Conservation (phyloP, 2,797 vertebrate genomes). For the Peromyscus melanophrys region DNA sequence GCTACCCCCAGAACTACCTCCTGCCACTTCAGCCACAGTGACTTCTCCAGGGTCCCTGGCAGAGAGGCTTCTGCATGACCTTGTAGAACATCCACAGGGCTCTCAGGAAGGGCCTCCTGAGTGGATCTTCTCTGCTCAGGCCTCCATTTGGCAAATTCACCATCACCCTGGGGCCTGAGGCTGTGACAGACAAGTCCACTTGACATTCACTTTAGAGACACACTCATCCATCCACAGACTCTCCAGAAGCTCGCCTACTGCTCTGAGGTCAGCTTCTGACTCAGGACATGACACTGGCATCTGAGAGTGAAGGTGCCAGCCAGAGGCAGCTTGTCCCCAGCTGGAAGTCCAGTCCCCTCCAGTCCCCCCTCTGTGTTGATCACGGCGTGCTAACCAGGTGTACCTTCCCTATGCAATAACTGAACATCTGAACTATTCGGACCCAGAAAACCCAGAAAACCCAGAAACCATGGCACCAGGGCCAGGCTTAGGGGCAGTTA, state of each 20-base stretch:
- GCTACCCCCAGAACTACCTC: not conserved
- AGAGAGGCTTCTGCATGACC: not conserved
- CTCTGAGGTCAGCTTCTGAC: accelerated
- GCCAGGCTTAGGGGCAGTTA: no score
- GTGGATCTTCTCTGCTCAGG: not conserved
- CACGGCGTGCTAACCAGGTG: accelerated
- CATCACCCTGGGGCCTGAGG: accelerated
- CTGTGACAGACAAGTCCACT: not conserved
- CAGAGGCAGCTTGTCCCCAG: not conserved
- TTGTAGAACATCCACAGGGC: not conserved
- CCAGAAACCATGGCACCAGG: accelerated
- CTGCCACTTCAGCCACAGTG: not conserved
- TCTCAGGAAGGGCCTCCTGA: not conserved
- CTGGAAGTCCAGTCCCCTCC: not conserved
- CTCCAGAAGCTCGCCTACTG: not conserved
- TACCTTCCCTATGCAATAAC: not conserved
- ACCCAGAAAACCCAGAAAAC: not conserved
- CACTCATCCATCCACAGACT: accelerated
- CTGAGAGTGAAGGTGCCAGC: not conserved
- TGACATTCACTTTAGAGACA: not conserved
- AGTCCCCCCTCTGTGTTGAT: not conserved
- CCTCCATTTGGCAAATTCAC: not conserved
- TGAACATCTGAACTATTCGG: not conserved
- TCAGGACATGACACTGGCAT: not conserved
- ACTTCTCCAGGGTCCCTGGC: not conserved